Evolutionary conservation across 2,888 invertebrate genomes (phyloP).

Genomic region (Bedellia somnulentella): DNA sequence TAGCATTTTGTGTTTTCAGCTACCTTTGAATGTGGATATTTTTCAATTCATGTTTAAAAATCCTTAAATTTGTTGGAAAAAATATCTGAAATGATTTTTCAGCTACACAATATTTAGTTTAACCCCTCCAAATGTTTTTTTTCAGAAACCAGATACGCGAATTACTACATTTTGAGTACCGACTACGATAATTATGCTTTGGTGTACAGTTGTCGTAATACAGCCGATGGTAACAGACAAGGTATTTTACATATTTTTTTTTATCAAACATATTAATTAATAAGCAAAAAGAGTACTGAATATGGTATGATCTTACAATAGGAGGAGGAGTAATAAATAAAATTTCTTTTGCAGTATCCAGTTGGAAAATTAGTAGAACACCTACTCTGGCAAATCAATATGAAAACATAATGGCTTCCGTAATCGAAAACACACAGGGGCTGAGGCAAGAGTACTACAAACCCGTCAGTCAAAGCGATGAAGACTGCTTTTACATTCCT

Average conservation of each 20-base stretch:
- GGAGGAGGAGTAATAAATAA: no score
- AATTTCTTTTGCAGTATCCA: slow-evolving; percentile 23
- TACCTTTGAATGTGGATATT: no score
- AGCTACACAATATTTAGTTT: no score
- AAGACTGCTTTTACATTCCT: slow-evolving; percentile 39
- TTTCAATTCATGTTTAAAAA: no score
- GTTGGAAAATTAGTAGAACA: slow-evolving; percentile 37
- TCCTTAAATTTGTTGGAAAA: no score
- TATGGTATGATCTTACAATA: no score
- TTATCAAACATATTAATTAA: neutral
- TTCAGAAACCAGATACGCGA: slow-evolving; percentile 15
- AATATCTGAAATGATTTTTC: no score
- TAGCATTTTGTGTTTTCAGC: no score
- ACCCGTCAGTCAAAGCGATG: slow-evolving; percentile 27
- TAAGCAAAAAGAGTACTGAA: no score
- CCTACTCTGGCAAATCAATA: slow-evolving; percentile 17
- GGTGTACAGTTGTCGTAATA: slow-evolving; percentile 31
- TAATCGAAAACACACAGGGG: slow-evolving; percentile 27
- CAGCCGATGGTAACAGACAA: slow-evolving; percentile 19
- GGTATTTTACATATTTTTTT: slow-evolving; percentile 17
- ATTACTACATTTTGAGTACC: slow-evolving; percentile 31
- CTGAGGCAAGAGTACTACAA: slow-evolving; percentile 25
- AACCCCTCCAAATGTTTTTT: neutral
- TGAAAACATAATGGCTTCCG: slow-evolving; percentile 16
- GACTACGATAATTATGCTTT: slow-evolving; percentile 33